Percentiles rank a stretch among this genome's conserved stretches.
phyloP scores from a whole-genome alignment of 2,113 vertebrate genomes.

The Collichthys lucidus region DNA sequence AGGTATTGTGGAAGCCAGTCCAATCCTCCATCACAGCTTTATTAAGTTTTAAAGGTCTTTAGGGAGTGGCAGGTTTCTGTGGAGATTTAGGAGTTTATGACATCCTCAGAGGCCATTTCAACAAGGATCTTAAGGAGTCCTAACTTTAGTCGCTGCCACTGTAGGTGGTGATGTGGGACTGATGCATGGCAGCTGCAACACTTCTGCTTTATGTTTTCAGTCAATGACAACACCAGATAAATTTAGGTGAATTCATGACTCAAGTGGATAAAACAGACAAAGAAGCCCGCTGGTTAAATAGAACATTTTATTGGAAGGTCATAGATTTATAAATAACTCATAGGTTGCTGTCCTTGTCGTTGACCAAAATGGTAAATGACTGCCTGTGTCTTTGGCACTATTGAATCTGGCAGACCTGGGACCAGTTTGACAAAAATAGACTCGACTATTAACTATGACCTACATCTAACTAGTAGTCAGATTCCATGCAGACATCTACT shows the following conservation, averaged over 20 bases:
- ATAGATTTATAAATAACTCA: neutral
- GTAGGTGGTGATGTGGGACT: conserved; percentile 26
- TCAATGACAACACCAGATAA: conserved; percentile 21
- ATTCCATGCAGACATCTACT: neutral
- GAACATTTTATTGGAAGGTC: neutral
- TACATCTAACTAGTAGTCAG: neutral
- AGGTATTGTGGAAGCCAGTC: conserved; percentile 36
- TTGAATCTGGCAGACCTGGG: neutral
- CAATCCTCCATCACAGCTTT: conserved; percentile 50
- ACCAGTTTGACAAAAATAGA: neutral
- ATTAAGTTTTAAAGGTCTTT: conserved; percentile 60
- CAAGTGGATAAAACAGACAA: neutral
- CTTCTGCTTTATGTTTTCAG: conserved; percentile 22
- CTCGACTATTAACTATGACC: neutral
- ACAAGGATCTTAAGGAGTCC: conserved; percentile 20
- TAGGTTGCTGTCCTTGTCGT: neutral
- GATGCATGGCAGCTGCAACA: conserved; percentile 46
- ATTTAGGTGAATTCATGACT: neutral
- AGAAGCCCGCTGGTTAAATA: neutral
- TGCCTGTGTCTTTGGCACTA: neutral
- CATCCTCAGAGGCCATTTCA: conserved; percentile 48
- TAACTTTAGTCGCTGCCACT: conserved; percentile 39
- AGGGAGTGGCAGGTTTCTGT: conserved; percentile 48
- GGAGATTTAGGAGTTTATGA: conserved; percentile 52
- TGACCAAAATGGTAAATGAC: neutral